Evolutionary conservation across 1,140 invertebrate genomes (phyloP).

Genomic region (Pararge aegeria): DNA sequence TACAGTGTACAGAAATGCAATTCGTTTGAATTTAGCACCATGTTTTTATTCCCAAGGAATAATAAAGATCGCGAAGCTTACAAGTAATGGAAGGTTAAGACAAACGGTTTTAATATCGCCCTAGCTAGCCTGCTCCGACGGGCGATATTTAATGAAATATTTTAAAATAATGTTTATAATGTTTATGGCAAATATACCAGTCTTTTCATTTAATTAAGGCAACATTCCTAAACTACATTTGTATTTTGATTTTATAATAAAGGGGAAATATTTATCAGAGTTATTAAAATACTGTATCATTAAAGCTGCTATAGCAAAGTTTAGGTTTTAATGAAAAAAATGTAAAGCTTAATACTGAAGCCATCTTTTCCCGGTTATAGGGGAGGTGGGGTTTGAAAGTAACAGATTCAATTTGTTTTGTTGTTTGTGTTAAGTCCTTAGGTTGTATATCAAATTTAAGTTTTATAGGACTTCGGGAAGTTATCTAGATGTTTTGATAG

Average conservation of each 20-base stretch:
- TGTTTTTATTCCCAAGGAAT: slow-evolving; percentile 6
- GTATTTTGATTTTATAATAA: background rate
- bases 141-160: slow-evolving; percentile 19
- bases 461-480: too few relatives aligned
- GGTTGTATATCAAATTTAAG: too few relatives aligned
- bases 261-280: too few relatives aligned
- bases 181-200: background rate
- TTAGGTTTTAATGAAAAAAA: too few relatives aligned
- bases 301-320: too few relatives aligned
- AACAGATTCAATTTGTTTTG: too few relatives aligned
- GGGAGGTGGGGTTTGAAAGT: too few relatives aligned
- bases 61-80: slow-evolving; percentile 23
- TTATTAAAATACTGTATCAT: too few relatives aligned
- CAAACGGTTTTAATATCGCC: slow-evolving; percentile 35
- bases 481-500: too few relatives aligned
- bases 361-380: too few relatives aligned
- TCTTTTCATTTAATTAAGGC: slow-evolving; percentile 3
- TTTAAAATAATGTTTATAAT: slow-evolving; percentile 18
- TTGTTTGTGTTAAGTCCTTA: too few relatives aligned
- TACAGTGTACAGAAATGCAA: background rate
- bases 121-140: background rate
- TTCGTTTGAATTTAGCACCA: slow-evolving; percentile 2
- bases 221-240: background rate
- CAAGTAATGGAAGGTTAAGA: slow-evolving; percentile 32
- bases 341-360: too few relatives aligned